Percentiles rank a stretch among this genome's conserved stretches.
These are phyloP conservation scores for Eucidaris tribuloides DNA, from an alignment of 35 echinoderm and acorn worm genomes.

Conservation along the genomic window DNA sequence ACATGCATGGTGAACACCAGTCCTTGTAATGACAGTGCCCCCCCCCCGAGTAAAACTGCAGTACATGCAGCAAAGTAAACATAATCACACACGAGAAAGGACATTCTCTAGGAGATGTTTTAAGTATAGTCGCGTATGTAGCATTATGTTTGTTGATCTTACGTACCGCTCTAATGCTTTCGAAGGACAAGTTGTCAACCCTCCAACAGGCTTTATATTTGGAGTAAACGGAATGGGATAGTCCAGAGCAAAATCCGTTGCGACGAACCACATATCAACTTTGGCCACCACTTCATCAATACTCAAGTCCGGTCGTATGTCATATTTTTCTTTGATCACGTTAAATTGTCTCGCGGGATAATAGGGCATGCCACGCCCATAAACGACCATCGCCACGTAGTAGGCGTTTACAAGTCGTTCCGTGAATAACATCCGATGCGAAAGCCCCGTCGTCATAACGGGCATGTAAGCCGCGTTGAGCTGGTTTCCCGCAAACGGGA, in stretches of 20 bases:
- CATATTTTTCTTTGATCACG: neutral
- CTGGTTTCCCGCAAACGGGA: neutral
- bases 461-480: neutral
- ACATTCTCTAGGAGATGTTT: too few species aligned
- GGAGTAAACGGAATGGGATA: conserved; percentile 26
- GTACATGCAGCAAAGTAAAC: too few species aligned
- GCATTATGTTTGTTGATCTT: too few species aligned
- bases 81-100: too few species aligned
- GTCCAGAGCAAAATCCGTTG: conserved; percentile 19
- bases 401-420: neutral
- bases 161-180: too few species aligned
- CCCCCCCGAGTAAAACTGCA: too few species aligned
- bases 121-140: too few species aligned
- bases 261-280: neutral
- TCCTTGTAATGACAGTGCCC: too few species aligned
- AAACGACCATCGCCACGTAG: neutral
- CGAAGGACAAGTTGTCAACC: neutral
- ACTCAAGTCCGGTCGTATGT: neutral
- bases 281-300: neutral
- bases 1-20: too few species aligned
- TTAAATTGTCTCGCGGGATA: neutral
- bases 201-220: conserved; percentile 15
- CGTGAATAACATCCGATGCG: neutral
- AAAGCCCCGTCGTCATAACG: neutral
- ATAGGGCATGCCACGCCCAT: neutral